Evolutionary conservation across 2,797 vertebrate species (phyloP).

Genomic region (Danio kyathit): DNA sequence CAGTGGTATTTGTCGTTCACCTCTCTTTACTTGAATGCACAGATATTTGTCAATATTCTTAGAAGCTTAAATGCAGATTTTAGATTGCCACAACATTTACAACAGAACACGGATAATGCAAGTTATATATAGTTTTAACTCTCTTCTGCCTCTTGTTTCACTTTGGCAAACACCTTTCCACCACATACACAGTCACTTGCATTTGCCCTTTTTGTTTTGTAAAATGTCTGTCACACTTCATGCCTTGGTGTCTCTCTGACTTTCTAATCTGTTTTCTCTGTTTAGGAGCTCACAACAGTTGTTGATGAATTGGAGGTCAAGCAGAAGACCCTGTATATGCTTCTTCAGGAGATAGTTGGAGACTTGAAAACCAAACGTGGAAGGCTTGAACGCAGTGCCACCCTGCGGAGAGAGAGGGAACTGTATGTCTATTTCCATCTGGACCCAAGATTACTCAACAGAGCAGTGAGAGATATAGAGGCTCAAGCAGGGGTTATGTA

Average conservation of each 20-base stretch:
- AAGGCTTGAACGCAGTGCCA: conserved; percentile 80
- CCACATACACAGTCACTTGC: neutral
- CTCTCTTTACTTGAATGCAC: neutral
- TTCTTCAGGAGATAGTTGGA: conserved; percentile 83
- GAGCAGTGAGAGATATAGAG: conserved; percentile 86
- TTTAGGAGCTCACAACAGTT: conserved; percentile 84
- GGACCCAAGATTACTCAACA: conserved; percentile 82
- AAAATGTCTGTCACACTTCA: neutral
- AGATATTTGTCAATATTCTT: neutral
- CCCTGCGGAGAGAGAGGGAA: conserved; percentile 84
- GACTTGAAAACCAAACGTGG: conserved; percentile 86
- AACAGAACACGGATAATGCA: neutral
- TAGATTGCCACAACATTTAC: neutral
- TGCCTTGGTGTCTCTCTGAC: neutral
- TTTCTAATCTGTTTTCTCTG: conserved; percentile 3
- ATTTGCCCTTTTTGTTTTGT: neutral
- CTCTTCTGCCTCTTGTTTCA: conserved; percentile 17
- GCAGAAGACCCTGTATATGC: conserved; percentile 79
- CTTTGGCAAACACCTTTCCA: conserved; percentile 3
- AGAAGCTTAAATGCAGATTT: neutral
- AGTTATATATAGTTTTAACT: conserved; percentile 30
- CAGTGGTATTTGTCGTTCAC: neutral
- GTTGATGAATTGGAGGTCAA: conserved; percentile 82
- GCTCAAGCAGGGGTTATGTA: conserved; percentile 64
- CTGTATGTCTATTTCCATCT: conserved; percentile 89